Base-by-base conservation (phyloP, 2,888 invertebrate genomes). In the Caenorhabditis sinica region DNA sequence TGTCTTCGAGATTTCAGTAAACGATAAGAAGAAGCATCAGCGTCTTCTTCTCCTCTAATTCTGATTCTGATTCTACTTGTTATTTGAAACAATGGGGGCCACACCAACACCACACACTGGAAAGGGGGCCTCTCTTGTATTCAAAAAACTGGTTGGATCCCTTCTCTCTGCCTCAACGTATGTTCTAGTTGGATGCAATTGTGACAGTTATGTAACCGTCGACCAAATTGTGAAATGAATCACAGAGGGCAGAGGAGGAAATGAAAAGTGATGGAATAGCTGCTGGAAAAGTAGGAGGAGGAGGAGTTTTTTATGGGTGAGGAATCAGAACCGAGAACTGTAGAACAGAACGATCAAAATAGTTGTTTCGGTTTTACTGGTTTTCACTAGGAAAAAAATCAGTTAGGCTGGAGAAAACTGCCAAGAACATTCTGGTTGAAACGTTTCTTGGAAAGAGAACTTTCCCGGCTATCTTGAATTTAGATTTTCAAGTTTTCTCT, bases 181-280 rank as follows among this genome's bases (percentile, higher is more conserved):
- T 65, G 79, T 79, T 79, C 79, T 79, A 79, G 79, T 72, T 79
- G 72, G 65, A 79, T 79, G 79, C 79, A 79, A 58, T 72, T 71
- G 79, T 71, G 79, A 79, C 71, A 79, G 79, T 79, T 79, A 79
- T 79, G 79, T 72, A 72, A 79, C 79, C 65, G 71, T 79, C 71
- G 71, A 79, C 71, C 71, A 58, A 71, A 65, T 79, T 71, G 79
- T 51, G 79, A 79, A 79, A 79, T 79, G 79, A 79, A 79, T 79
- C 71, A 40, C 40, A 79, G 65, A 61, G 68, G 63, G 51, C 51
- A 61, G 33, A 36, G 49, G 33, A 72, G 45, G 58, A 72, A 72
- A 72, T 20, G 20, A 49, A 71, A 56, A 68, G 45, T 65, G 65
- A 65, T 65, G 25, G 65, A 65, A 65, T 65, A 40, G 65, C 11